Evolutionary conservation across 2,113 vertebrate genomes (phyloP).

Genomic region (Condylura cristata): DNA sequence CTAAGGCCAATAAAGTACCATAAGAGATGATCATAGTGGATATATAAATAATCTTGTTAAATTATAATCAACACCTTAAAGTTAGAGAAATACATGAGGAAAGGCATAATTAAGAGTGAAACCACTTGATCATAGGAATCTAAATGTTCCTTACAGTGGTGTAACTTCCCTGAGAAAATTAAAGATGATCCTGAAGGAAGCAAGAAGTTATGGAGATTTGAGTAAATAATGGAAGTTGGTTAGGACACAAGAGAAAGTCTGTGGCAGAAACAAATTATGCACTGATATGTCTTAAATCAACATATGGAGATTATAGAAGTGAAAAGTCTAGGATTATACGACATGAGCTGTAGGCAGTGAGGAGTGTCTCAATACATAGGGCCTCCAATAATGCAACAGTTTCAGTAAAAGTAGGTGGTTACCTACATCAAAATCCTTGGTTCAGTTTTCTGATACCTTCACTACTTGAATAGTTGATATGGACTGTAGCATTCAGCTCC

Average conservation of each 20-base stretch:
- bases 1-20: background rate
- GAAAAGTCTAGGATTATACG: background rate
- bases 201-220: background rate
- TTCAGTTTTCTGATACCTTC: background rate
- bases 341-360: too few relatives aligned
- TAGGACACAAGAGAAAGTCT: background rate
- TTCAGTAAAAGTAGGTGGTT: background rate
- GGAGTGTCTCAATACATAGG: background rate
- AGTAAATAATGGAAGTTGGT: background rate
- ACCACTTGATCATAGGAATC: background rate
- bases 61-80: too few relatives aligned
- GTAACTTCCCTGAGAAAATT: background rate
- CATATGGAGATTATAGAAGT: background rate
- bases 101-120: background rate
- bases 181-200: background rate
- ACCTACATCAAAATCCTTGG: background rate
- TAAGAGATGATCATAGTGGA: background rate
- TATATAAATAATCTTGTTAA: background rate
- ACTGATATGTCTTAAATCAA: background rate
- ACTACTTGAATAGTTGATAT: background rate
- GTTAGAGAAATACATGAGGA: background rate
- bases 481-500: background rate
- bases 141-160: background rate
- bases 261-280: background rate
- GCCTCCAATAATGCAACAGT: background rate